These are phyloP conservation scores for Archips crataeganus DNA, from an alignment of 2,888 invertebrate genomes.

Conservation along the genomic window DNA sequence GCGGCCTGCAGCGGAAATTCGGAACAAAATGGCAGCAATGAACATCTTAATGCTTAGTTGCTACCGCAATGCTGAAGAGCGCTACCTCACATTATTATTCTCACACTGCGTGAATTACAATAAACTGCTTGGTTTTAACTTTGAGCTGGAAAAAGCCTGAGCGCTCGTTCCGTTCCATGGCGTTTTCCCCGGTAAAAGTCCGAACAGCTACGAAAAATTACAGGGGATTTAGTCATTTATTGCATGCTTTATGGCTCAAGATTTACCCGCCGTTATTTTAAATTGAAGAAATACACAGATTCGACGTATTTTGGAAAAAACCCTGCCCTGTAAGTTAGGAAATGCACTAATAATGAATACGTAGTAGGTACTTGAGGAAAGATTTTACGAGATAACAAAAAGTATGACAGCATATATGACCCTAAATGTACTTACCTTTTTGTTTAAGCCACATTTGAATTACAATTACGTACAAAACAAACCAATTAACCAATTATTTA, in stretches of 20 bases:
- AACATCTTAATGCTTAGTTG: neutral
- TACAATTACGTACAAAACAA: no score
- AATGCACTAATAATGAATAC: no score
- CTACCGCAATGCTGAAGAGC: neutral
- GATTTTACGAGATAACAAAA: no score
- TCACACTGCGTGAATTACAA: neutral
- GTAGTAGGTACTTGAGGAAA: no score
- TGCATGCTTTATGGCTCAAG: neutral
- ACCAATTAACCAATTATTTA: no score
- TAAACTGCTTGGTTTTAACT: neutral
- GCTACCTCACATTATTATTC: neutral
- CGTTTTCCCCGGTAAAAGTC: neutral
- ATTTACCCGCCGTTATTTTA: neutral
- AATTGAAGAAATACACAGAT: neutral
- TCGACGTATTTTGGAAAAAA: neutral
- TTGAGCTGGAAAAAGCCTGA: neutral
- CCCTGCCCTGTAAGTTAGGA: neutral
- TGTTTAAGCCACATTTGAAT: no score
- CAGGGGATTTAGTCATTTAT: slow-evolving; percentile 1
- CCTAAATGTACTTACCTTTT: no score
- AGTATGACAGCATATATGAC: no score
- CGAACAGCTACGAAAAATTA: neutral
- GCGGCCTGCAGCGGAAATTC: no score
- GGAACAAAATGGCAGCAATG: no score
- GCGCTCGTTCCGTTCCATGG: neutral